These are phyloP conservation scores for Crepidodera aurea DNA, from an alignment of 2,888 invertebrate genomes.

Conservation along the genomic window DNA sequence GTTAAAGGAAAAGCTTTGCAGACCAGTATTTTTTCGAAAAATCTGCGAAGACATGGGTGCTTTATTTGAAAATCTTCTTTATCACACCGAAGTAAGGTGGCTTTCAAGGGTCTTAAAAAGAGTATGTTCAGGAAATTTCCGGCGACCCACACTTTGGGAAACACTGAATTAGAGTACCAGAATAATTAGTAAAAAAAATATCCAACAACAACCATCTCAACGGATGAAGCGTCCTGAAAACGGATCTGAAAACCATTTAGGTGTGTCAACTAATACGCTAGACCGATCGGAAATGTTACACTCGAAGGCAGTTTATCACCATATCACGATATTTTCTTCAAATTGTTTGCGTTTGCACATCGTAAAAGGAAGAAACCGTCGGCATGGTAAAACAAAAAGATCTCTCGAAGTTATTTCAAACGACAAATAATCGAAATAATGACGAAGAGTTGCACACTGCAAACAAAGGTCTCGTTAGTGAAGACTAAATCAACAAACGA, in stretches of 20 bases:
- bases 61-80: no score
- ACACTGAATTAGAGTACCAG: no score
- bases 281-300: constrained; percentile 5
- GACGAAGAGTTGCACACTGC: constrained; percentile 3
- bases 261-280: constrained; percentile 10
- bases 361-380: constrained; percentile 12
- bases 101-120: no score
- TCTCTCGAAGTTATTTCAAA: neutral
- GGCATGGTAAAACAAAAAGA: constrained; percentile 3
- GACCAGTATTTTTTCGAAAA: no score
- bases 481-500: constrained; percentile 15
- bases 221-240: no score
- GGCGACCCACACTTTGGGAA: no score
- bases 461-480: constrained; percentile 17
- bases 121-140: no score
- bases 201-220: no score
- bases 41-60: no score
- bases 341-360: constrained; percentile 22
- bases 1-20: no score
- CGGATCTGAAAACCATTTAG: neutral
- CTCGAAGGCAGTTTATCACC: constrained; percentile 9
- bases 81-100: no score
- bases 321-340: constrained; percentile 8
- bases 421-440: constrained; percentile 11
- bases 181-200: no score